Base-by-base conservation (phyloP, 2,888 invertebrate species). In the Alentia gelatinosa region DNA sequence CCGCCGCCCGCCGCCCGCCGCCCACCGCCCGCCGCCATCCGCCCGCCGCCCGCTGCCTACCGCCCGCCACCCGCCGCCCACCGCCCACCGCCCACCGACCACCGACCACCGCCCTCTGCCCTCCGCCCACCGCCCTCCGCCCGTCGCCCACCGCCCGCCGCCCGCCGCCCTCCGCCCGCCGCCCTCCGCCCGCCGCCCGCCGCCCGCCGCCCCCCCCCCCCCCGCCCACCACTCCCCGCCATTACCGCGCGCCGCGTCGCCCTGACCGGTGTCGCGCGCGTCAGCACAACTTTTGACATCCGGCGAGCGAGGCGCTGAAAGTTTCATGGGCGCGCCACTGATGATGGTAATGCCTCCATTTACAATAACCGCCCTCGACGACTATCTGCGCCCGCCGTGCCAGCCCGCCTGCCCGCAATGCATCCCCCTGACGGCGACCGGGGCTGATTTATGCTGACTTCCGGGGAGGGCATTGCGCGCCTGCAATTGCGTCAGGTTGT, bases 261-360 rank as follows among this genome's bases (percentile, higher is more conserved):
- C n/a, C n/a, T n/a, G 33, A 12, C 68, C 68, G 23, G 26, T 68
- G 68, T 68, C 68, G 68, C 3, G n/a, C 68, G 30, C 68, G 68
- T 68, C 79, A 79, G 79, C 79, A 79, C 79, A 79, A 79, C 79
- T 79, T 79, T 39, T 79, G 79, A 79, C 79, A 39, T 79, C 79
- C 35, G 35, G 23, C 79, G 7, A 79, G 39, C 79, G 37, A 19
- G 79, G 37, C 37, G 79, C 79, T 79, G 37, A 79, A 79, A 79
- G 37, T 79, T 79, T 79, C 37, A 79, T 79, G 79, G 37, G 35
- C 37, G 79, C 37, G 37, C 79, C 79, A 35, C 79, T 79, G 79
- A 79, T 79, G 79, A 79, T 39, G 79, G 79, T 79, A 79, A 79
- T 79, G 37, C 39, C 39, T 79, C 79, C 79, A 79, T 79, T 79